Percentiles rank a stretch among this genome's conserved stretches.
These are phyloP conservation scores for Sarcophaga subvicina DNA, from an alignment of 2,888 invertebrate genomes.

Conservation along the genomic window DNA sequence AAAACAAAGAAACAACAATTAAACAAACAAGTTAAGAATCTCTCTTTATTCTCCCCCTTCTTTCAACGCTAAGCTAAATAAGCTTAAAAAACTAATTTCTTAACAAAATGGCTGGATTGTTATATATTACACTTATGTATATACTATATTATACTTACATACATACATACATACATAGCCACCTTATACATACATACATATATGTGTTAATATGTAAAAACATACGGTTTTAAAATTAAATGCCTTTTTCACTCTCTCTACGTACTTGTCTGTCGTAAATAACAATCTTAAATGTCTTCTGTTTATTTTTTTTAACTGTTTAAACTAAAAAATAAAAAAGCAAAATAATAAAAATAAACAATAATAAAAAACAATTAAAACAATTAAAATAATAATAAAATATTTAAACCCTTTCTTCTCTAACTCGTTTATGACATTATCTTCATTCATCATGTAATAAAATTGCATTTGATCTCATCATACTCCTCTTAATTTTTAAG, in stretches of 20 bases:
- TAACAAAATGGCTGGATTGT: conserved; percentile 69
- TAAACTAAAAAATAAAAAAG: not conserved
- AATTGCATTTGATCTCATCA: not conserved
- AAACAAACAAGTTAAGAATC: conserved; percentile 15
- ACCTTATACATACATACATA: conserved; percentile 14
- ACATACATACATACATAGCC: conserved; percentile 1
- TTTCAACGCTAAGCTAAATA: conserved; percentile 1
- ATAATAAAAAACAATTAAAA: too few species aligned
- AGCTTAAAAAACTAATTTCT: conserved; percentile 32
- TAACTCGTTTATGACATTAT: not conserved
- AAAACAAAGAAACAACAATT: conserved; percentile 30
- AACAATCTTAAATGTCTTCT: not conserved
- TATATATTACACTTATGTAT: conserved; percentile 3
- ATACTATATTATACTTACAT: not conserved
- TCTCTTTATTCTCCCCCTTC: not conserved
- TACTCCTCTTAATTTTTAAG: not conserved
- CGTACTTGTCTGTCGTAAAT: not conserved
- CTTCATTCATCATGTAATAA: not conserved
- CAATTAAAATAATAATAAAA: not conserved
- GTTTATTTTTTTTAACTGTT: not conserved
- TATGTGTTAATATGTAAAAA: not conserved
- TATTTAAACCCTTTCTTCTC: not conserved
- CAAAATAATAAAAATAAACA: not conserved
- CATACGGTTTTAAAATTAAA: not conserved
- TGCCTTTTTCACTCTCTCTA: not conserved